phyloP scores from a whole-genome alignment of 2,113 vertebrate genomes.

The Azemiops feae region DNA sequence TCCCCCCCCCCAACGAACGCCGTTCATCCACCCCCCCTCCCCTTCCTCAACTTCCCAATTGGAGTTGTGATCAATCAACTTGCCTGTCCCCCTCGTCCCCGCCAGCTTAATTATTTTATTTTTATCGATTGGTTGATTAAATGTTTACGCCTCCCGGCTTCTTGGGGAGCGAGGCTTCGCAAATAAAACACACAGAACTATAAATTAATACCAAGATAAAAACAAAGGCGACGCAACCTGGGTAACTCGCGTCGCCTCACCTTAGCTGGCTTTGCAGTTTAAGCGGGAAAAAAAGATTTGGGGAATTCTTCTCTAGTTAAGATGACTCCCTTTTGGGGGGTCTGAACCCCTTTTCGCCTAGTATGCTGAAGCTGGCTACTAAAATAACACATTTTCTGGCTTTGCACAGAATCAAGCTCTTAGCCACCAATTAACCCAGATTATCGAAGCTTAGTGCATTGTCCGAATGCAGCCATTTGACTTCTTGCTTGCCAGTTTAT shows the following conservation, averaged over 20 bases:
- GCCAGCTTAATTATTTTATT: background rate
- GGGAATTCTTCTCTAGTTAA: background rate
- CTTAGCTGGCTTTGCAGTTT: background rate
- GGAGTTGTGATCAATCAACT: background rate
- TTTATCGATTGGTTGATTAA: background rate
- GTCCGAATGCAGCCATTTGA: background rate
- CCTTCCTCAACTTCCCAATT: background rate
- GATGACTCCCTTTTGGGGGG: too few relatives aligned
- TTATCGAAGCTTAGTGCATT: background rate
- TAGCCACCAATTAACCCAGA: background rate
- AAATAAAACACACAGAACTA: background rate
- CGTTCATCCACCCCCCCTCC: background rate
- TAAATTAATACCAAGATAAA: background rate
- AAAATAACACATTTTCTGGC: background rate
- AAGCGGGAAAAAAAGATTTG: background rate
- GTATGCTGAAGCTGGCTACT: rapidly evolving
- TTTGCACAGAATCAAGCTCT: background rate
- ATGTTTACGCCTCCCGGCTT: background rate
- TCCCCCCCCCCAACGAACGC: background rate
- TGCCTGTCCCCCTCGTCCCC: background rate
- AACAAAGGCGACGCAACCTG: background rate
- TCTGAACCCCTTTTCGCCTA: background rate
- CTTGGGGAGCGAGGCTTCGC: background rate
- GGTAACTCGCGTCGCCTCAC: background rate
- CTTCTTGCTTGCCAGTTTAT: background rate